Evolutionary conservation across 1,140 invertebrate species (phyloP).

Genomic region (Anoplophora glabripennis): DNA sequence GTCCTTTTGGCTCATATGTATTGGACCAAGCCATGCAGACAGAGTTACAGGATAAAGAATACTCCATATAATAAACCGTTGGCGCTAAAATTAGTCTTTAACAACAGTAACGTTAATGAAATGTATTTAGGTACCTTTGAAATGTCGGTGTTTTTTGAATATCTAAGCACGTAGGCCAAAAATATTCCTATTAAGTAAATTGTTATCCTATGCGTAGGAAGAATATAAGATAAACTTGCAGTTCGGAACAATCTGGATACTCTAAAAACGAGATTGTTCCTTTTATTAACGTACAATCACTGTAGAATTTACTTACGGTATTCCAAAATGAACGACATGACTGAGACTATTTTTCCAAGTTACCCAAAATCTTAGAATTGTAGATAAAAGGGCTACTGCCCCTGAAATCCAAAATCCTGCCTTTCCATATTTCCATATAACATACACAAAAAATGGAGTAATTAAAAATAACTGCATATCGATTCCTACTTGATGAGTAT

Average conservation of each 20-base stretch:
- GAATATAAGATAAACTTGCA: constrained; percentile 65
- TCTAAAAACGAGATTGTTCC: no score
- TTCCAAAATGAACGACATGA: constrained; percentile 65
- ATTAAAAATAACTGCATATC: constrained; percentile 79
- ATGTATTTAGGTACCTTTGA: constrained; percentile 1
- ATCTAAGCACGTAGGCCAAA: constrained; percentile 54
- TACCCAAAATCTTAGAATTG: constrained; percentile 59
- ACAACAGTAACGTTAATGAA: constrained; percentile 1
- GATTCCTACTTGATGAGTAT: constrained; percentile 75
- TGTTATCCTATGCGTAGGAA: constrained; percentile 66
- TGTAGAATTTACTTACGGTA: constrained; percentile 56
- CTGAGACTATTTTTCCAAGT: constrained; percentile 58
- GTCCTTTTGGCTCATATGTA: constrained; percentile 21
- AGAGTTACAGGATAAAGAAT: constrained; percentile 20
- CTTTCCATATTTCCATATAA: constrained; percentile 60
- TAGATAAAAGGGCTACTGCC: constrained; percentile 55
- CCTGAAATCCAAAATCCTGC: constrained; percentile 52
- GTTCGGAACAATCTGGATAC: constrained; percentile 64
- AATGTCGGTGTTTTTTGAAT: neutral
- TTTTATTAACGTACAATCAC: neutral
- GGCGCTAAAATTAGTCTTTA: constrained; percentile 15
- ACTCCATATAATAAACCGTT: constrained; percentile 15
- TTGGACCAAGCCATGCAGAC: constrained; percentile 25
- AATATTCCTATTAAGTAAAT: constrained; percentile 68
- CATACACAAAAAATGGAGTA: constrained; percentile 66